Evolutionary conservation across 2,888 invertebrate species (phyloP).

Genomic region (Trachelus tabidus): DNA sequence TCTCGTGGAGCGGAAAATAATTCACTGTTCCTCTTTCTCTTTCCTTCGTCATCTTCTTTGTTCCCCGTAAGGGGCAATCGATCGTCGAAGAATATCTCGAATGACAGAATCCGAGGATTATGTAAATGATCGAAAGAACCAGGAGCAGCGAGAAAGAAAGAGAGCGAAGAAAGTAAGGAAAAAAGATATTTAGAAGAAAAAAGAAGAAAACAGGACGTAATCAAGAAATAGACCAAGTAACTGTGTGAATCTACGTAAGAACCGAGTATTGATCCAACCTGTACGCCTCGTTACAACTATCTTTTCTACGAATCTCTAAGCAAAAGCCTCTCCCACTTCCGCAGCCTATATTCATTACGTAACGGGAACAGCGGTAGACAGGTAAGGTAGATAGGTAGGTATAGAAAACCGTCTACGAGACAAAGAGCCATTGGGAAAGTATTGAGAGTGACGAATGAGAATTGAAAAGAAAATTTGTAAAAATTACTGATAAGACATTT

Average conservation of each 20-base stretch:
- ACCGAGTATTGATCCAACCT: conserved; percentile 62
- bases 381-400: conserved; percentile 1
- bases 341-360: conserved; percentile 37
- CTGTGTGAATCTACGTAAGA: conserved; percentile 55
- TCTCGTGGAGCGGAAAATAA: background rate
- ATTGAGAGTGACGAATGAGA: background rate
- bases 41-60: background rate
- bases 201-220: conserved; percentile 29
- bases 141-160: conserved; percentile 10
- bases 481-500: background rate
- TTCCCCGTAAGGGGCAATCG: background rate
- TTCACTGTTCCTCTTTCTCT: background rate
- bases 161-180: conserved; percentile 11
- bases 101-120: background rate
- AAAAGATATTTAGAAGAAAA: conserved; percentile 21
- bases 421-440: background rate
- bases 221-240: conserved; percentile 37
- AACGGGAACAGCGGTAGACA: conserved; percentile 20
- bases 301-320: conserved; percentile 61
- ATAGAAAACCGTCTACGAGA: background rate
- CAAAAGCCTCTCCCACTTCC: conserved; percentile 53
- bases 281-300: conserved; percentile 59
- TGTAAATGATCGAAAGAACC: background rate
- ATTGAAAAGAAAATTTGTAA: background rate
- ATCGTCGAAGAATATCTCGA: background rate